Base-by-base conservation (phyloP, 1,140 invertebrate genomes). In the Drosophila insularis region DNA sequence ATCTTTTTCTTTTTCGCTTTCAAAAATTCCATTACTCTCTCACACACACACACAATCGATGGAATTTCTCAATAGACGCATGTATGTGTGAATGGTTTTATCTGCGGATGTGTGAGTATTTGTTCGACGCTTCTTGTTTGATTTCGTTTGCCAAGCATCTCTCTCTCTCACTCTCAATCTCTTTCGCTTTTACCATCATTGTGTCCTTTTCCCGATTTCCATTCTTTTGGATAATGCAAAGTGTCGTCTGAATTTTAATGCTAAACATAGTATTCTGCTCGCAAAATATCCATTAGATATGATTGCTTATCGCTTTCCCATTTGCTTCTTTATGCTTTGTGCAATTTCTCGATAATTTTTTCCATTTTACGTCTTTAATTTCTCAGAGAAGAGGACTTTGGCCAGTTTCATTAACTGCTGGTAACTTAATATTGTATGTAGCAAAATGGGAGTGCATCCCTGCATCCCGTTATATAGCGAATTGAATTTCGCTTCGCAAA, bases 11-110 rank as follows among this genome's bases (percentile, higher is more conserved):
- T 21, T 50, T 19, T 19, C 64, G 69, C 58, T 73, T 74, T 89
- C 43, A 67, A 72, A 77, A 89, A 87, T 89, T 89, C 84, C 84
- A 89, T 85, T 85, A 89, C 84, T 84, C 76, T 31, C 68, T 46
- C 60, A 31, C 35, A 54, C 35, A 53, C 54, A 67, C 53, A 54
- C 62, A 63, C 37, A 54, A 58, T 66, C 53, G 68, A 69, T 37
- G 63, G 55, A 78, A 80, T 78, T 78, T 66, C 81, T 86, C 74
- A 75, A 81, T 81, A 71, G 53, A 78, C 63, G 11, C 11, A 37
- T 13, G 11, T 37, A 13, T 74, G 17, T 84, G 74, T 63, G 74
- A 27, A 27, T 27, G 27, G 27, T 27, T 27, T 27, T 27, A 3
- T 27, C 2, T 76, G n/a, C n/a, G n/a, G n/a, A n/a, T n/a, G 72